Evolutionary conservation across 2,797 vertebrate genomes (phyloP), one percentile per base, ranked within the genome.

Genomic region (Gallinago solitaria): DNA sequence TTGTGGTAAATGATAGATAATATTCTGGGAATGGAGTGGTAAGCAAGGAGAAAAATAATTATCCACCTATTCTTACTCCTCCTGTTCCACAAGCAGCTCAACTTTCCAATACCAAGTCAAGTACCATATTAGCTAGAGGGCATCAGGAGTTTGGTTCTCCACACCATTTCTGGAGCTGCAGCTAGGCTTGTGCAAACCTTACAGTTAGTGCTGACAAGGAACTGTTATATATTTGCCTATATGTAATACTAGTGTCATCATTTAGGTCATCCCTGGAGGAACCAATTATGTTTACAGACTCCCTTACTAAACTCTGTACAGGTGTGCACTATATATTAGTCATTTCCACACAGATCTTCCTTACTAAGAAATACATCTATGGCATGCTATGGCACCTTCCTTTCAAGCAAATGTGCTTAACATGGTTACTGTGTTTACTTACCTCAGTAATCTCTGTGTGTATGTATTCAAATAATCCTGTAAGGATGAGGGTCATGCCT

Each of bases 291-390:
- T 41, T 11, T 78, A 37, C 67, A 53, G n/a, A 4, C 23, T 65
- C 12, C 23, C 12, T 86, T 41, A 51, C 24, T 63, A 54, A 74
- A 27, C 28, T 79, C 81, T 45, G 12, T 25, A 65, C 33, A 69
- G 16, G 7, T 27, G 33, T 4, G 0, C 14, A 15, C 15, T 73
- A 3, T 2, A 2, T 51, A 56, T 63, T 30, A 65, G 27, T 8
- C 21, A 8, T 45, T 73, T 83, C 70, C 47, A 78, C 19, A 50
- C 41, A 53, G 32, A 56, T 33, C 33, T 75, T 60, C 47, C 61
- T 65, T 73, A 25, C 33, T 73, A 74, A 87, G 20, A 69, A 75
- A 68, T 48, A 51, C 4, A 18, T 41, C 23, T 70, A 15, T 28
- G 33, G 16, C 24, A 54, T 9, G 51, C 59, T 19, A 19, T 32